A percentile compares a stretch with the other conserved stretches of the same genome.
Conservation (phyloP, 1,140 invertebrate genomes). For the Drosophila bocqueti region DNA sequence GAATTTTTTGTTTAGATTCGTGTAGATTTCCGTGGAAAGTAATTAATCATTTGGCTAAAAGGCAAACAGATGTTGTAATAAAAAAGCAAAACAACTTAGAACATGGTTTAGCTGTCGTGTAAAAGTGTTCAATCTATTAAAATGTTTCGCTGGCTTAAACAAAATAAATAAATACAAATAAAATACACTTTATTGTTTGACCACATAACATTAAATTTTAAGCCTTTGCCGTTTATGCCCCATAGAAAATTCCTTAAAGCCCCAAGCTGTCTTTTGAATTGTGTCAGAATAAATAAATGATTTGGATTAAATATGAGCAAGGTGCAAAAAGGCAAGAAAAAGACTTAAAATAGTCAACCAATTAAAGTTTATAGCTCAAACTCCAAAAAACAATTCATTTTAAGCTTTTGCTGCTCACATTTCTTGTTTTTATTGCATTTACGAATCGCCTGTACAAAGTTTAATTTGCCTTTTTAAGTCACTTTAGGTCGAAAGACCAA, state of each 20-base stretch:
- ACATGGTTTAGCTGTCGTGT: constrained; percentile 16
- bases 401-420: neutral
- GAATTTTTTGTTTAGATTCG: constrained; percentile 14
- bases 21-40: constrained; percentile 29
- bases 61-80: constrained; percentile 40
- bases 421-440: constrained; percentile 31
- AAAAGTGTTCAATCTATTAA: neutral
- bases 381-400: constrained; percentile 20
- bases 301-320: neutral
- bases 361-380: constrained; percentile 25
- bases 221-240: neutral
- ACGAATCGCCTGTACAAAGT: constrained; percentile 5
- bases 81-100: constrained; percentile 22
- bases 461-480: constrained; percentile 26
- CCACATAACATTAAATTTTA: neutral
- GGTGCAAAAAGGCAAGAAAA: neutral
- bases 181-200: too few species aligned
- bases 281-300: constrained; percentile 2
- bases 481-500: neutral
- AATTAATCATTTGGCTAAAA: constrained; percentile 48
- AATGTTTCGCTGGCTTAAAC: neutral
- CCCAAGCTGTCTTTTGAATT: neutral
- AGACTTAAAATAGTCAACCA: constrained; percentile 11
- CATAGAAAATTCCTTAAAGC: neutral
- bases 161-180: neutral